Conservation (phyloP, 2,797 vertebrate species). For the Delichon dasypus region DNA sequence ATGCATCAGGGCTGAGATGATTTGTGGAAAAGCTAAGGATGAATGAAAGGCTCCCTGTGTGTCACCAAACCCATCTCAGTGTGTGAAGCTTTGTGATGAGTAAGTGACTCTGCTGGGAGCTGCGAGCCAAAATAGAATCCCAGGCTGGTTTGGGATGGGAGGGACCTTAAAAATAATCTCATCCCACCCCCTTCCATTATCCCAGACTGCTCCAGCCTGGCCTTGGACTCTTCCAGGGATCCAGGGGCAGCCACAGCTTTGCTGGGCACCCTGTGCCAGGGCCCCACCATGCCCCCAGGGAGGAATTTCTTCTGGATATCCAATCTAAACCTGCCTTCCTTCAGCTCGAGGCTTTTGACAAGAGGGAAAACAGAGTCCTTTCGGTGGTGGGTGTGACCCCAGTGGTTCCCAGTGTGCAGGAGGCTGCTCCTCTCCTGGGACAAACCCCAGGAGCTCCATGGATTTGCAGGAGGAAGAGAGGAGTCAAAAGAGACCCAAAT, state of each 20-base stretch:
- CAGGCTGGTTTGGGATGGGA: neutral
- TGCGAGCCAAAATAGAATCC: neutral
- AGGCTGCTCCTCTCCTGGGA: neutral
- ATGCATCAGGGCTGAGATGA: neutral
- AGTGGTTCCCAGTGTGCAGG: neutral
- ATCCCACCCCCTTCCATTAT: neutral
- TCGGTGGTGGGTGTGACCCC: neutral
- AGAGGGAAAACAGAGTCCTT: neutral
- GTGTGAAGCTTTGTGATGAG: neutral
- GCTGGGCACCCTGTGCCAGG: neutral
- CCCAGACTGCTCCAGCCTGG: neutral
- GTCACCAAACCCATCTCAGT: neutral
- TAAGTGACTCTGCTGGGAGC: neutral
- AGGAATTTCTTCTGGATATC: neutral
- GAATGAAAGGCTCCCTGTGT: neutral
- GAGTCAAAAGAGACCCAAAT: neutral
- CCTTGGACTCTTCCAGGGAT: neutral
- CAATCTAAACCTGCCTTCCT: neutral
- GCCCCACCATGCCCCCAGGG: too few species aligned
- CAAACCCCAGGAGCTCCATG: fast-evolving
- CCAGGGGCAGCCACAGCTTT: neutral
- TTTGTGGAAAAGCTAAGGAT: neutral
- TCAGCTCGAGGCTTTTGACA: neutral
- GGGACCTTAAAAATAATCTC: neutral
- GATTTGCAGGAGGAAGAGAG: neutral